These are phyloP conservation scores for Diacarnus erythraeanus DNA, from an alignment of 37 sponge, comb jelly and placozoan species.

Conservation along the genomic window DNA sequence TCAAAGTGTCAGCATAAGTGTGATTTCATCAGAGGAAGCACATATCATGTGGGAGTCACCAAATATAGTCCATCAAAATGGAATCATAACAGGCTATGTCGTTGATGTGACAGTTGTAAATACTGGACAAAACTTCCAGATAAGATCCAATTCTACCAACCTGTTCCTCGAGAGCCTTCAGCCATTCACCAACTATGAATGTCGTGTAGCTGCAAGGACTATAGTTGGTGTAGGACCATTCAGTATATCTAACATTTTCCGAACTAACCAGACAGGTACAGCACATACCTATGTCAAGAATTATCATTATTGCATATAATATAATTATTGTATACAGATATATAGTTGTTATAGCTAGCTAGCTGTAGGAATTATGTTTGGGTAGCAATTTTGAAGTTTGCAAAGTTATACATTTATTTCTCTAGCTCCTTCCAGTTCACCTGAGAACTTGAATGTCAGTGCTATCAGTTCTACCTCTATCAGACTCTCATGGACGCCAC, in stretches of 20 bases:
- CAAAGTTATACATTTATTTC: background rate
- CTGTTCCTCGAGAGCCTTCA: background rate
- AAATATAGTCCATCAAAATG: conserved; percentile 27
- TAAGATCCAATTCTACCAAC: background rate
- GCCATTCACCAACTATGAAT: conserved; percentile 21
- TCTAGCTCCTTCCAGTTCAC: conserved; percentile 1
- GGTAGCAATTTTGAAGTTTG: no score
- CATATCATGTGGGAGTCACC: conserved; percentile 14
- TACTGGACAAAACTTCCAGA: conserved; percentile 5
- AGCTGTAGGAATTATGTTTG: no score
- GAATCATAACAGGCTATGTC: conserved; percentile 20
- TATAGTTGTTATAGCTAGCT: no score
- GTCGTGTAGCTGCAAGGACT: conserved; percentile 23
- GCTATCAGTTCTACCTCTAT: background rate
- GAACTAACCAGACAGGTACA: conserved; percentile 15
- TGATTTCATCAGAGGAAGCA: background rate
- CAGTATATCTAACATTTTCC: conserved; percentile 10
- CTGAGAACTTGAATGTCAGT: background rate
- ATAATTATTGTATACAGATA: no score
- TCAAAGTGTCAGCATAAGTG: background rate
- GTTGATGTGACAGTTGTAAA: background rate
- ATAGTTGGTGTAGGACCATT: conserved; percentile 20
- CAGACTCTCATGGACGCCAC: background rate
- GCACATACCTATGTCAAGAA: background rate
- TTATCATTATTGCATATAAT: no score